These are phyloP conservation scores for Neosilurus hyrtlii DNA, from an alignment of 2,797 vertebrate genomes.

Conservation along the genomic window DNA sequence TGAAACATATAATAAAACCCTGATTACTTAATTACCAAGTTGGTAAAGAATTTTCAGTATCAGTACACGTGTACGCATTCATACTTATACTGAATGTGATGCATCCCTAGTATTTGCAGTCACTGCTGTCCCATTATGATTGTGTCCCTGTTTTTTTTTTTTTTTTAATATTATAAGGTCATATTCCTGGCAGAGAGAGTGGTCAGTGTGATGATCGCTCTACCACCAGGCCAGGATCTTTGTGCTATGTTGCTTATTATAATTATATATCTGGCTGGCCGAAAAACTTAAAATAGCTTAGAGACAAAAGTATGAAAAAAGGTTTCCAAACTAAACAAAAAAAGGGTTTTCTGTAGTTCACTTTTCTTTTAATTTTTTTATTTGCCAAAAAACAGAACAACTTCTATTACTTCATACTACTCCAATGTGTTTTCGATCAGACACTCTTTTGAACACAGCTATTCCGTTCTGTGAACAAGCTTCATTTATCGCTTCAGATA, in stretches of 20 bases:
- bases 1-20: neutral
- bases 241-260: neutral
- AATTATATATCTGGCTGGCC: neutral
- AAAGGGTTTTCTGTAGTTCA: neutral
- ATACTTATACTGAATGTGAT: neutral
- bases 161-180: neutral
- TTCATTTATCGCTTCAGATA: neutral
- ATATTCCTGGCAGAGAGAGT: neutral
- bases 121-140: neutral
- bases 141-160: neutral
- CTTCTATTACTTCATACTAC: no score
- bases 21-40: slow-evolving; percentile 2
- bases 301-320: neutral
- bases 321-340: neutral
- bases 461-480: no score
- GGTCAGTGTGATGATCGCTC: neutral
- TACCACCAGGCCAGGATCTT: neutral
- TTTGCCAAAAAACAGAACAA: neutral
- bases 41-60: neutral
- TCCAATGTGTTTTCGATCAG: neutral
- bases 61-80: neutral
- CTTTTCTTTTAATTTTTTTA: neutral
- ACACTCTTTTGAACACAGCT: neutral
- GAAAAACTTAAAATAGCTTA: neutral
- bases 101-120: neutral